These are phyloP conservation scores for Sinhomidia bicolor DNA, from an alignment of 2,888 invertebrate genomes.

Conservation along the genomic window DNA sequence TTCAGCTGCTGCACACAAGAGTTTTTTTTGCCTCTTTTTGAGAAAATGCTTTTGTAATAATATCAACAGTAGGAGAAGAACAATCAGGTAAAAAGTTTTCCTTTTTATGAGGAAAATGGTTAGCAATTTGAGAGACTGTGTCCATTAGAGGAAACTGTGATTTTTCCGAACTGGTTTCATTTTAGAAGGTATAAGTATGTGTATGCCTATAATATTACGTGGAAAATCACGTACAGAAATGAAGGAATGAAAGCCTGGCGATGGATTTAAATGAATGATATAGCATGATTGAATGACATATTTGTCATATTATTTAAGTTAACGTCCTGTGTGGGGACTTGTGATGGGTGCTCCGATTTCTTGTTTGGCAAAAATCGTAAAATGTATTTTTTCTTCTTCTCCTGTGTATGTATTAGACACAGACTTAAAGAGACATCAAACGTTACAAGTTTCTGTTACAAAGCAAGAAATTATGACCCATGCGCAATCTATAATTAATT, in stretches of 20 bases:
- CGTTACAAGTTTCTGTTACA: too few relatives aligned
- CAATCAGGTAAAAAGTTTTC: conserved; percentile 27
- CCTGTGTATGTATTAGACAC: too few relatives aligned
- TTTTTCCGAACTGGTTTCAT: conserved; percentile 34
- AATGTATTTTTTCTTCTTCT: too few relatives aligned
- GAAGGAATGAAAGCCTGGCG: not conserved
- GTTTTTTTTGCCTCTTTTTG: not conserved
- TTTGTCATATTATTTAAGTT: conserved; percentile 49
- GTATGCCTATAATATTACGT: too few relatives aligned
- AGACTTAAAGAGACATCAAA: too few relatives aligned
- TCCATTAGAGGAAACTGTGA: not conserved
- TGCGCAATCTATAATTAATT: conserved; percentile 33
- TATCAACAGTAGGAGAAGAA: not conserved
- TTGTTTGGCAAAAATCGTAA: too few relatives aligned
- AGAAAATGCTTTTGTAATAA: not conserved
- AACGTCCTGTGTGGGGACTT: too few relatives aligned
- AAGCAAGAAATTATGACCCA: not conserved
- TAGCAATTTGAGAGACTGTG: not conserved
- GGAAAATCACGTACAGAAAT: not conserved
- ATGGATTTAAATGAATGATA: conserved; percentile 22
- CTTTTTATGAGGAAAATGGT: not conserved
- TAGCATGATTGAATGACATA: conserved; percentile 52
- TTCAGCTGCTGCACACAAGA: conserved; percentile 12
- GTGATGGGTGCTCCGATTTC: too few relatives aligned
- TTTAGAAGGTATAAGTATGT: not conserved